Evolutionary conservation across 2,797 vertebrate genomes (phyloP), one percentile per base, ranked within the genome.

Genomic region (Fratercula arctica): DNA sequence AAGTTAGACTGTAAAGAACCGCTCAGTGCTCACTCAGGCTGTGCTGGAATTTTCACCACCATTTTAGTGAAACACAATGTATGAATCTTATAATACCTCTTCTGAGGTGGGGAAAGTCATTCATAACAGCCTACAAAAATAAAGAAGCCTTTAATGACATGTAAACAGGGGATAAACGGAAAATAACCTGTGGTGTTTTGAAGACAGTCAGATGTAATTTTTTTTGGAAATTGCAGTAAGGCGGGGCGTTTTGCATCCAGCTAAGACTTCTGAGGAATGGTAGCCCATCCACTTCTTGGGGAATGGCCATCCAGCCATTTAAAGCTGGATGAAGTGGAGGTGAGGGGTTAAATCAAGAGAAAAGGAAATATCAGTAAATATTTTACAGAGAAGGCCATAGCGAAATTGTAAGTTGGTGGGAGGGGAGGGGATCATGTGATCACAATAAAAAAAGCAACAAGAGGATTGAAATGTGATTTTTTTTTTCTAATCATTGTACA

Each of bases 201-300:
- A 85, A 89, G 14, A 43, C 6, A 31, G 8, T 15, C 10, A 39
- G 29, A 7, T 20, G 19, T 15, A 4, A 2, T 39, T 39, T 57
- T 69, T 46, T 75, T 56, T 57, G 7, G 13, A 57, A 79, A 26
- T 61, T 41, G 18, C 5, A 56, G 20, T 60, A 59, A 6, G 2
- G 4, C 68, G 25, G 14, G 8, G 7, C 2, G 43, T 57, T 81
- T 50, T 81, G 14, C 18, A 59, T 63, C 70, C 28, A 60, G 17
- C 13, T 76, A 51, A 72, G 21, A n/a, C 1, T 10, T 41, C 6
- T 57, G 50, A 61, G 33, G 23, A 89, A 53, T 41, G 4, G 19
- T 43, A 26, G 37, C 21, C 11, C 19, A 39, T 4, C 11, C 1
- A 1, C 37, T 53, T 70, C 41, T 45, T 11, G 2, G 18, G 2